A percentile compares a stretch with the other conserved stretches of the same genome.
phyloP scores from a whole-genome alignment of 2,888 invertebrate species.

The Carterocephalus palaemon region DNA sequence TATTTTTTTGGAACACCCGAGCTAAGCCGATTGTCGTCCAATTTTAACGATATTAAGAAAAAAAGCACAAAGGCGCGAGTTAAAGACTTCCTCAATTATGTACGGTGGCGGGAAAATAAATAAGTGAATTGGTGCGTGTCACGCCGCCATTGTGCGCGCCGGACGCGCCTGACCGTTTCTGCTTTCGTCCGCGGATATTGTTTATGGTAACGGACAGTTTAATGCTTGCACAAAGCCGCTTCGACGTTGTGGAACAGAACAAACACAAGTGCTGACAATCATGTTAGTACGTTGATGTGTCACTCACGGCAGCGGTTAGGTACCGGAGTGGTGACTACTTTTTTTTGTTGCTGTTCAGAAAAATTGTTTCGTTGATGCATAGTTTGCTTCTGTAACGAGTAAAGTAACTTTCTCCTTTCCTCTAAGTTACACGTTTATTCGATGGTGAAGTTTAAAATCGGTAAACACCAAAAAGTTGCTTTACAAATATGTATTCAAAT shows the following conservation, averaged over 20 bases:
- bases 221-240: conserved; percentile 11
- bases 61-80: conserved; percentile 43
- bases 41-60: conserved; percentile 42
- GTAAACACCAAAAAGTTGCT: no score
- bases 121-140: conserved; percentile 31
- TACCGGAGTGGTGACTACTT: no score
- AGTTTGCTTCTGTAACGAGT: no score
- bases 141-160: conserved; percentile 26
- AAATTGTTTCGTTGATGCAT: no score
- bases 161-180: conserved; percentile 23
- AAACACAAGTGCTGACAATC: no score
- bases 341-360: no score
- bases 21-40: conserved; percentile 40
- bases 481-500: no score
- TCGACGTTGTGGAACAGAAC: conserved; percentile 14
- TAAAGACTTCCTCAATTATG: conserved; percentile 72
- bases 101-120: conserved; percentile 52
- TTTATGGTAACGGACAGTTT: conserved; percentile 23
- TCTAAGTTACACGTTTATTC: no score
- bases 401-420: no score
- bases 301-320: no score
- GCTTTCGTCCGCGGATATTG: conserved; percentile 20
- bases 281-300: no score
- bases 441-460: no score
- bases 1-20: conserved; percentile 33